Evolutionary conservation across 37 sponge, comb jelly and placozoan species (phyloP).

Genomic region (Ephydatia muelleri): DNA sequence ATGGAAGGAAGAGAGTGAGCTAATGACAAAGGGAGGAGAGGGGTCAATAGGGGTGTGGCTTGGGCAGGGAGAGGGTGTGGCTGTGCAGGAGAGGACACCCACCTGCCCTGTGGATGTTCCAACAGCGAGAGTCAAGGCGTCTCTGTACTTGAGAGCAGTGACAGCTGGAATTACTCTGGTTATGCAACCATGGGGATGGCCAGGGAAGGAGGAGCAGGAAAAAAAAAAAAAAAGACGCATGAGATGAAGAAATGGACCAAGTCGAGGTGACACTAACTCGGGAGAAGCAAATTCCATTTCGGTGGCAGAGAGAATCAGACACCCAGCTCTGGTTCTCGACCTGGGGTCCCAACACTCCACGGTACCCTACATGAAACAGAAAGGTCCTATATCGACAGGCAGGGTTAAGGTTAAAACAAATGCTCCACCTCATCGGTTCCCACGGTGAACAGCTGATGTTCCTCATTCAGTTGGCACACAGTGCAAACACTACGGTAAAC

Average conservation of each 20-base stretch:
- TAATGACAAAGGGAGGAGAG: neutral
- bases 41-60: neutral
- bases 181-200: neutral
- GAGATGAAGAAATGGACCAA: neutral
- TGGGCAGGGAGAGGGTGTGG: neutral
- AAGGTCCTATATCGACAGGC: neutral
- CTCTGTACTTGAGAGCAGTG: slow-evolving; percentile 75
- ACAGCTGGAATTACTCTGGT: slow-evolving; percentile 32
- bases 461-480: slow-evolving; percentile 71
- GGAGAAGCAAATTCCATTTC: slow-evolving; percentile 11
- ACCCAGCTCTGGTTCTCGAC: slow-evolving; percentile 61
- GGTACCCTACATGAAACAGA: slow-evolving; percentile 41
- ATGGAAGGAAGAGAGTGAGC: neutral
- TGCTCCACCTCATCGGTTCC: slow-evolving; percentile 76
- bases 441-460: slow-evolving; percentile 84
- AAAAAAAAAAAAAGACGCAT: neutral
- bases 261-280: neutral
- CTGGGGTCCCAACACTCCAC: slow-evolving; percentile 99
- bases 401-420: neutral
- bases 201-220: neutral
- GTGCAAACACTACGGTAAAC: slow-evolving; percentile 53
- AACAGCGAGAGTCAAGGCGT: slow-evolving; percentile 81
- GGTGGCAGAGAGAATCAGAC: slow-evolving; percentile 46
- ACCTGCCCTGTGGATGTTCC: slow-evolving; percentile 88
- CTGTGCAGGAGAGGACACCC: neutral